Evolutionary conservation across 2,797 vertebrate genomes (phyloP), one percentile per base, ranked within the genome.

Genomic region (Pyrrhura leucotis): DNA sequence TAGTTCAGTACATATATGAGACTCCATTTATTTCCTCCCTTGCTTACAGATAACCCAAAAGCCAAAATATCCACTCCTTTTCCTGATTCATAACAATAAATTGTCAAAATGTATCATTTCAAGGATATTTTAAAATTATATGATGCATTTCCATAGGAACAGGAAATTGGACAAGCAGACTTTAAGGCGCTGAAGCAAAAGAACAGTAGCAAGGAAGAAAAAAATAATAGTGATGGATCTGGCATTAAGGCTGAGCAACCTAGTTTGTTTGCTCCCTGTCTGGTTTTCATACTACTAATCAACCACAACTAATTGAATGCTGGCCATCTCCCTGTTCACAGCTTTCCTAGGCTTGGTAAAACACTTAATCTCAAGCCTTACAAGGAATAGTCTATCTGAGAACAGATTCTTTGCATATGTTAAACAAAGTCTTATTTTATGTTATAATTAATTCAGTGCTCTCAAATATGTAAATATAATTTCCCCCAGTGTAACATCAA

Each of bases 381-480:
- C 35, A 66, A 54, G 73, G 53, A 95, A 91, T 81, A 95, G 88
- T 8, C 31, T 77, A 84, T 78, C 78, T 85, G 79, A 94, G 39
- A 95, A 88, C 39, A 93, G 78, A 83, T 81, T 91, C 58, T 92
- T 94, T 82, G 95, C 80, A 45, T 69, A 88, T 73, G 89, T 96
- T 93, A 89, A 94, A 94, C 90, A 91, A 95, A 83, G 79, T 83
- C 81, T 89, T 95, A 85, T 93, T 90, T 95, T 89, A 87, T 54
- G 61, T 74, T 87, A 75, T 83, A 89, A 95, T 92, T 94, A 92
- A 94, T 96, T 94, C 85, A 88, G 50, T 59, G 45, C 73, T 89
- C 76, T 89, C 87, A 93, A 93, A 96, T 73, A 94, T 91, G 79
- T 90, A 97, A 94, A 94, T 93, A 80, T 72, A 62, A 89, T 92